These are phyloP conservation scores for Arion vulgaris DNA, from an alignment of 1,140 invertebrate genomes.

Conservation along the genomic window DNA sequence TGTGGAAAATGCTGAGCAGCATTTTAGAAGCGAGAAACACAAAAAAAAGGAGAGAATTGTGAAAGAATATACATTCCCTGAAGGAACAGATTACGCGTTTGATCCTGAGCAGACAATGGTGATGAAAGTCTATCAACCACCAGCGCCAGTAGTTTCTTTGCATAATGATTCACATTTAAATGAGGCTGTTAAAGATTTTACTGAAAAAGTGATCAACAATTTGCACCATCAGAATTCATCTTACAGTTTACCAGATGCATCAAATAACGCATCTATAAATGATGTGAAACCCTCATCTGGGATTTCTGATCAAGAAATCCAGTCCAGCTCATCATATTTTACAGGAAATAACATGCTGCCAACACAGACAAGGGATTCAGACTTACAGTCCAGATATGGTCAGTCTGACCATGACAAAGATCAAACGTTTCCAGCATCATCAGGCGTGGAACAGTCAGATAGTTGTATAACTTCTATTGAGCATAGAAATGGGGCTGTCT, in stretches of 20 bases:
- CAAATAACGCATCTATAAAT: no score
- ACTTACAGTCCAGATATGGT: background rate
- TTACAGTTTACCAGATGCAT: no score
- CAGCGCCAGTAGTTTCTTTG: background rate
- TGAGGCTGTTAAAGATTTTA: no score
- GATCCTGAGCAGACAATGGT: conserved; percentile 40
- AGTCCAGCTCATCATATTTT: background rate
- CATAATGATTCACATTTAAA: background rate
- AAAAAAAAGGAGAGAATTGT: conserved; percentile 1
- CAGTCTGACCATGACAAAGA: background rate
- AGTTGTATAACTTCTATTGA: background rate
- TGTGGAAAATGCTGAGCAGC: conserved; percentile 49
- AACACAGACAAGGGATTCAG: background rate
- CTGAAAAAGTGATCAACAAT: no score
- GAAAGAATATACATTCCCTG: conserved; percentile 15
- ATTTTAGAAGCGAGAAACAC: conserved; percentile 36
- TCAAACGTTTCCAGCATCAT: background rate
- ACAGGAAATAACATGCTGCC: background rate
- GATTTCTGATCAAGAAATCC: background rate
- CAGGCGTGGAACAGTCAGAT: background rate
- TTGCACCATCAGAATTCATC: no score
- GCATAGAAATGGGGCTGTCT: background rate
- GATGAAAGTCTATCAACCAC: conserved; percentile 34
- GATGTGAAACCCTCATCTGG: no score
- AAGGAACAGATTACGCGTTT: conserved; percentile 16